These are phyloP conservation scores for Petaurus breviceps DNA, from an alignment of 2,113 vertebrate species.

Conservation along the genomic window DNA sequence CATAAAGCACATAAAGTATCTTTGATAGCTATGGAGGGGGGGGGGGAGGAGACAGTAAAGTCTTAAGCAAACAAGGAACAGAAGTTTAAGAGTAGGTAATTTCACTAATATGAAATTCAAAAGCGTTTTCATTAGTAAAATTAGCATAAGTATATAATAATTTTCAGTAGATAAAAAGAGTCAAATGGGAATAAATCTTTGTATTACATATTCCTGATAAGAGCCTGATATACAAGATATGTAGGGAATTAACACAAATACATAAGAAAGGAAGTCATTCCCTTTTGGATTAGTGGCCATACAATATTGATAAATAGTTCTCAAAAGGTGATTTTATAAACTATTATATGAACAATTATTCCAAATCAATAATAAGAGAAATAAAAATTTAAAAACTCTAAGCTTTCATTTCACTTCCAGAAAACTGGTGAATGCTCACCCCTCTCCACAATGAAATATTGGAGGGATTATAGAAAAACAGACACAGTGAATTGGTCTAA, in stretches of 20 bases:
- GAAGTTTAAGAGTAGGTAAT: background rate
- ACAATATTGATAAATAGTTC: background rate
- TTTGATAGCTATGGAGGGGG: background rate
- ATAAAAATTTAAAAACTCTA: background rate
- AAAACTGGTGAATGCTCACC: background rate
- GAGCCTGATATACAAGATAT: background rate
- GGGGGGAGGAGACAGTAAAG: background rate
- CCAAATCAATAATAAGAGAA: background rate
- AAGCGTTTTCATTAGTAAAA: background rate
- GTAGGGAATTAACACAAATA: background rate
- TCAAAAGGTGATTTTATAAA: background rate
- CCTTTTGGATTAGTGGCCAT: background rate
- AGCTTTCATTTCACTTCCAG: background rate
- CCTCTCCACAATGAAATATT: background rate
- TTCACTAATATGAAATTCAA: background rate
- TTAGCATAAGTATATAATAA: background rate
- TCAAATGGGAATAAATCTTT: background rate
- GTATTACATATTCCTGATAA: background rate
- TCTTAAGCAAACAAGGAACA: background rate
- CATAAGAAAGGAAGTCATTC: background rate
- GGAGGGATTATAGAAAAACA: background rate
- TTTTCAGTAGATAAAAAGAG: background rate
- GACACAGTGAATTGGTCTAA: background rate
- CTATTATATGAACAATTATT: background rate
- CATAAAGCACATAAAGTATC: background rate